Evolutionary conservation across 2,797 vertebrate genomes (phyloP).

Genomic region (Sebastes goodei): DNA sequence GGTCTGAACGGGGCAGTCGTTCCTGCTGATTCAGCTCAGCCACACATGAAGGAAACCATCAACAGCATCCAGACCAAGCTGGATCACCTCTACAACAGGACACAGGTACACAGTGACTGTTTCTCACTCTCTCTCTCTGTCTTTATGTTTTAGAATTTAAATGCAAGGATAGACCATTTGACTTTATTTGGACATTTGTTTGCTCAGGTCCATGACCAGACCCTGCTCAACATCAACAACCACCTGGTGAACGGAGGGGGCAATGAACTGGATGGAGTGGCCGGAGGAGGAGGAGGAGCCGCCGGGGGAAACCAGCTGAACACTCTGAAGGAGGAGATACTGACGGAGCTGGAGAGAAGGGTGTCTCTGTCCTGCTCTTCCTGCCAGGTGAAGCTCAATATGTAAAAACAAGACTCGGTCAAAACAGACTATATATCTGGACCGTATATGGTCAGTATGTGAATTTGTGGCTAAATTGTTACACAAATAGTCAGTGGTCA

Average conservation of each 20-base stretch:
- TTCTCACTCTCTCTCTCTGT: no score
- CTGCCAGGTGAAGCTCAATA: conserved; percentile 78
- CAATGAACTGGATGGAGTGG: conserved; percentile 63
- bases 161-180: background rate
- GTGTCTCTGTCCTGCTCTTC: conserved; percentile 87
- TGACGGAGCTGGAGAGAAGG: conserved; percentile 86
- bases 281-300: conserved; percentile 4
- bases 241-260: conserved; percentile 74
- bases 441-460: no score
- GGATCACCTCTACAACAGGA: conserved; percentile 90
- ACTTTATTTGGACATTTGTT: background rate
- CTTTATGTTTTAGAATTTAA: background rate
- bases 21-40: conserved; percentile 87
- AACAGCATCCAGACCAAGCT: conserved; percentile 89
- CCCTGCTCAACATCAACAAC: conserved; percentile 86
- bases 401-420: no score
- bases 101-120: conserved; percentile 64
- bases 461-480: no score
- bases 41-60: conserved; percentile 90
- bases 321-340: conserved; percentile 75
- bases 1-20: conserved; percentile 77
- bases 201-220: conserved; percentile 84
- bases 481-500: no score
- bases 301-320: conserved; percentile 59
- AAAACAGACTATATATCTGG: no score